Conservation (phyloP, 2,888 invertebrate species). For the Leistus spinibarbis region DNA sequence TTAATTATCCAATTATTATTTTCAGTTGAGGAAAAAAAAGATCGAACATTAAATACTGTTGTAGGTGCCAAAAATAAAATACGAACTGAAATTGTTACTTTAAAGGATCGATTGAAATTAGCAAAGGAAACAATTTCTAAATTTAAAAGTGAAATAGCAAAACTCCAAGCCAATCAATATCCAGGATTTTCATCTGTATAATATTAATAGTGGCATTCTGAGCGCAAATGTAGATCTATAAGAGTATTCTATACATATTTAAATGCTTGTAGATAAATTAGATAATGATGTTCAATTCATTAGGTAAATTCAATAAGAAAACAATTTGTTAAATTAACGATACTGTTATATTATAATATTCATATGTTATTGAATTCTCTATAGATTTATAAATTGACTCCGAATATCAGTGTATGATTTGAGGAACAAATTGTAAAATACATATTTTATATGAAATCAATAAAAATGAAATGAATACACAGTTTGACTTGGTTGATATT, state of each 20-base stretch:
- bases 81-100: slow-evolving; percentile 77
- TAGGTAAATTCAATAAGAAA: no score
- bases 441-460: background rate
- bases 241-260: no score
- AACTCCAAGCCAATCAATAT: slow-evolving; percentile 53
- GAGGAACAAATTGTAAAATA: background rate
- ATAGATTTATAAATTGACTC: no score
- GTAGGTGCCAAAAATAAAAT: slow-evolving; percentile 81
- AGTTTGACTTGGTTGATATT: background rate
- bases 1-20: slow-evolving; percentile 47
- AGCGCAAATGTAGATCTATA: no score
- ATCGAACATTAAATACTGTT: slow-evolving; percentile 77
- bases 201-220: background rate
- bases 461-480: background rate
- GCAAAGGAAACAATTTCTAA: slow-evolving; percentile 85
- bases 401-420: no score
- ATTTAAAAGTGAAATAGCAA: slow-evolving; percentile 77
- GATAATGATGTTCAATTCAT: no score
- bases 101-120: slow-evolving; percentile 82
- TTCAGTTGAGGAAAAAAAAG: slow-evolving; percentile 89
- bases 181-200: slow-evolving; percentile 14
- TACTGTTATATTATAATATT: no score
- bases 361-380: no score
- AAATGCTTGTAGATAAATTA: no score
- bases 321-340: no score